A percentile compares a stretch with the other conserved stretches of the same genome.
These are phyloP conservation scores for Cathartes aura DNA, from an alignment of 2,113 vertebrate genomes.

Conservation along the genomic window DNA sequence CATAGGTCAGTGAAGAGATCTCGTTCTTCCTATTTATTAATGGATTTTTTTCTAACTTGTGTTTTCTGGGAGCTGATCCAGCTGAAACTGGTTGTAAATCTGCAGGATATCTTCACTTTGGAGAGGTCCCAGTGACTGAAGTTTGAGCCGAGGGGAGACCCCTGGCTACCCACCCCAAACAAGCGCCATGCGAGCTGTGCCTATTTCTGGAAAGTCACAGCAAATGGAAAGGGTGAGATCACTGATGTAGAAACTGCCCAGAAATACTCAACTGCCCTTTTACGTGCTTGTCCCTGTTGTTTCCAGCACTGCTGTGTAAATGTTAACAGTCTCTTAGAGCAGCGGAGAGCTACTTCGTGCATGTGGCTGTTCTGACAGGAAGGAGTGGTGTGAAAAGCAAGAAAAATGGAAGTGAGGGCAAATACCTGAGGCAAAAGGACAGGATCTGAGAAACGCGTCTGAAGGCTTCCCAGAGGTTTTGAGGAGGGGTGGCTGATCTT, in stretches of 20 bases:
- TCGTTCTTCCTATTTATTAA: background rate
- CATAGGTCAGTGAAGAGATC: background rate
- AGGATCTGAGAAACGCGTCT: background rate
- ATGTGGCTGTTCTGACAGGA: background rate
- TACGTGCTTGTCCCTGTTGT: background rate
- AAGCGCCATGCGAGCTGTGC: background rate
- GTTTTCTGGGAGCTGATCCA: background rate
- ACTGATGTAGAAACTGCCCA: background rate
- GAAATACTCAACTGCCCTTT: background rate
- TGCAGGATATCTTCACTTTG: background rate
- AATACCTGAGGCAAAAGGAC: background rate
- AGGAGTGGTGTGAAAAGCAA: background rate
- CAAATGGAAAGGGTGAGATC: background rate
- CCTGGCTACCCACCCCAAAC: too few relatives aligned
- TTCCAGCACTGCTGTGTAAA: background rate
- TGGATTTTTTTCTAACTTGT: background rate
- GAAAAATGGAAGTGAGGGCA: background rate
- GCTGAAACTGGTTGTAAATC: background rate
- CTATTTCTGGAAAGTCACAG: background rate
- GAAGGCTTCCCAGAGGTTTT: background rate
- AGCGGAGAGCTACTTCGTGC: background rate
- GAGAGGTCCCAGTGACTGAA: background rate
- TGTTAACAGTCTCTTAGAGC: background rate
- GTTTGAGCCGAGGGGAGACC: background rate
- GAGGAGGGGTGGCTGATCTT: background rate